Percentiles rank a stretch among this genome's conserved stretches.
These are phyloP conservation scores for Heliconius erato DNA, from an alignment of 2,888 invertebrate genomes.

Conservation along the genomic window DNA sequence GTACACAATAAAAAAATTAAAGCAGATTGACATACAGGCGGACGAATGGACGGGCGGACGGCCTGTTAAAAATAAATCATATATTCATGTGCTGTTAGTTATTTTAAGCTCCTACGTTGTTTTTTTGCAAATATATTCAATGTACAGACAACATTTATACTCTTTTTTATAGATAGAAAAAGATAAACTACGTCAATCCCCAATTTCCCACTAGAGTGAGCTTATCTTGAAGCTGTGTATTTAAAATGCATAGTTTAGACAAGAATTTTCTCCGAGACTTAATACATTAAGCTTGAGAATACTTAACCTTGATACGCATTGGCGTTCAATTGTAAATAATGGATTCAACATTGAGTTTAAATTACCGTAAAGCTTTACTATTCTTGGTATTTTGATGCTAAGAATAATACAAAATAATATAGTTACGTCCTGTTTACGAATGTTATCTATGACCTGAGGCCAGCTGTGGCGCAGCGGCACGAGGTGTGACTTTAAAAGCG, in stretches of 20 bases:
- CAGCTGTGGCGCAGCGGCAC: no score
- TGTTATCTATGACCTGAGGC: not conserved
- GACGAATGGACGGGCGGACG: no score
- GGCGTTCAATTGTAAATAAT: slow-evolving; percentile 14
- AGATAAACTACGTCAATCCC: not conserved
- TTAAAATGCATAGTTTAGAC: slow-evolving; percentile 12
- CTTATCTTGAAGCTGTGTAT: not conserved
- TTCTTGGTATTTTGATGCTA: not conserved
- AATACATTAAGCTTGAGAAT: slow-evolving; percentile 9
- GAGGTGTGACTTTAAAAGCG: no score
- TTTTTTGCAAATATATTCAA: no score
- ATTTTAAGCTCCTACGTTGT: no score
- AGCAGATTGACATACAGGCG: no score
- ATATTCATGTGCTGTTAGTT: no score
- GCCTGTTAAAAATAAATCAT: no score
- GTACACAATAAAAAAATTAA: no score
- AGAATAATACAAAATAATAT: not conserved
- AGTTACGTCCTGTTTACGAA: not conserved
- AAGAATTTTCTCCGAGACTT: not conserved
- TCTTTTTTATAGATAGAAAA: not conserved
- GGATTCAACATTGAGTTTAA: not conserved
- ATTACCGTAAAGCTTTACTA: not conserved
- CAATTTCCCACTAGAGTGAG: not conserved
- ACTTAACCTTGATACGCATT: slow-evolving; percentile 2
- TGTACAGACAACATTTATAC: no score